Conservation (phyloP, 1,140 invertebrate genomes). For the Drosophila yakuba region DNA sequence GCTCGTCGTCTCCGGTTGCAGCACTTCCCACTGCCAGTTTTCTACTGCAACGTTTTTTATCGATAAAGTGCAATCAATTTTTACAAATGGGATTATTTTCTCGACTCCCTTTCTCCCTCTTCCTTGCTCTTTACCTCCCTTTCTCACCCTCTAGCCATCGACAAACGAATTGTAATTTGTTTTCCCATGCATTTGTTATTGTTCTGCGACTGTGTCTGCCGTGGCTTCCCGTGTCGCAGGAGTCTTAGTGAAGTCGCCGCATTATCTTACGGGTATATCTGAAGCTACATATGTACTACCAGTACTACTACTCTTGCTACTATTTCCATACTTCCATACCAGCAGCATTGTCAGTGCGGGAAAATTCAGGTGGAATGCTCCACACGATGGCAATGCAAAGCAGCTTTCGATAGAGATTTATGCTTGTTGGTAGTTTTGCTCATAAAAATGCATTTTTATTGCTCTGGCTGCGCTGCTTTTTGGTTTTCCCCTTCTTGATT, state of each 20-base stretch:
- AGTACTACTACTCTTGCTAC: constrained; percentile 4
- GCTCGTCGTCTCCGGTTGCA: background rate
- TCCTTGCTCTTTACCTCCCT: background rate
- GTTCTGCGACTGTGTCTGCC: constrained; percentile 51
- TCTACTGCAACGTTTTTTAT: constrained; percentile 67
- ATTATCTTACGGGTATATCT: constrained; percentile 72
- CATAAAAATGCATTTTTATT: constrained; percentile 84
- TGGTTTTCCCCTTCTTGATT: constrained; percentile 27
- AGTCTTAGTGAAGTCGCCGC: constrained; percentile 79
- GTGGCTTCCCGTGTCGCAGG: constrained; percentile 31
- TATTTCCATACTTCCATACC: no score
- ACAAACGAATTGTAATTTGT: constrained; percentile 80
- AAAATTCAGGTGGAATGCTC: constrained; percentile 23
- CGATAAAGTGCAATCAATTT: constrained; percentile 83
- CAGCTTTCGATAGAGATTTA: constrained; percentile 83
- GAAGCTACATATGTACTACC: constrained; percentile 41
- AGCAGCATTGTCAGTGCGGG: background rate
- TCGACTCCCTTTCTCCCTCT: constrained; percentile 17
- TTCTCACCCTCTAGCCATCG: background rate
- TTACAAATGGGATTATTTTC: constrained; percentile 83
- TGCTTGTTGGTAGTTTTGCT: constrained; percentile 83
- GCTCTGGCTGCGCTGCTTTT: constrained; percentile 67
- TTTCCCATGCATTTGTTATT: constrained; percentile 83
- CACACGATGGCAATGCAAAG: constrained; percentile 70
- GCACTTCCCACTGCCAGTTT: background rate